phyloP scores from a whole-genome alignment of 2,113 vertebrate species.

The Oreochromis niloticus region DNA sequence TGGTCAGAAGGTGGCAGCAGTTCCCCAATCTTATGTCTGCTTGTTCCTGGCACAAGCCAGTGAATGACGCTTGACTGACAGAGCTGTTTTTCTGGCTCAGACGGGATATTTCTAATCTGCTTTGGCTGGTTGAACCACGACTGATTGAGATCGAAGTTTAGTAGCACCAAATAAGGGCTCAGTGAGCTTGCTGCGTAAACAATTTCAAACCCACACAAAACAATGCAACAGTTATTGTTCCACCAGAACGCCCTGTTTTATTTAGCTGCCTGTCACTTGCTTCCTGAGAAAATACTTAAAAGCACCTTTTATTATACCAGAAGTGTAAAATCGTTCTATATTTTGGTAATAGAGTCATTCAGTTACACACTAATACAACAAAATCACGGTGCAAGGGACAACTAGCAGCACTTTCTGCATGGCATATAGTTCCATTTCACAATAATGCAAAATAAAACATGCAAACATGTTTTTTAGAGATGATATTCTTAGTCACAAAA shows the following conservation, averaged over 20 bases:
- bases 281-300: not conserved
- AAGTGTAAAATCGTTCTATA: not conserved
- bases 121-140: not conserved
- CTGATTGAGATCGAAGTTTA: conserved; percentile 33
- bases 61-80: not conserved
- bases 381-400: not conserved
- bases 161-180: not conserved
- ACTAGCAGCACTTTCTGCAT: not conserved
- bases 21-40: not conserved
- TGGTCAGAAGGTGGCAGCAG: conserved; percentile 52
- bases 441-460: not conserved
- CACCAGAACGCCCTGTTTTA: not conserved
- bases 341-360: not conserved
- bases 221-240: not conserved
- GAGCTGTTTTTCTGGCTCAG: not conserved
- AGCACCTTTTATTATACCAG: not conserved
- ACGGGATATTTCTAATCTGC: conserved; percentile 23
- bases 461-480: not conserved
- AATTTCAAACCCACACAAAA: not conserved
- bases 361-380: not conserved
- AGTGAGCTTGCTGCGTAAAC: not conserved
- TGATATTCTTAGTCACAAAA: not conserved
- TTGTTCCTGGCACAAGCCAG: not conserved
- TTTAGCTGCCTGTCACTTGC: not conserved
- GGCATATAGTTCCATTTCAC: not conserved